Base-by-base conservation (phyloP, 2,113 vertebrate genomes). In the Lipophrys pholis region DNA sequence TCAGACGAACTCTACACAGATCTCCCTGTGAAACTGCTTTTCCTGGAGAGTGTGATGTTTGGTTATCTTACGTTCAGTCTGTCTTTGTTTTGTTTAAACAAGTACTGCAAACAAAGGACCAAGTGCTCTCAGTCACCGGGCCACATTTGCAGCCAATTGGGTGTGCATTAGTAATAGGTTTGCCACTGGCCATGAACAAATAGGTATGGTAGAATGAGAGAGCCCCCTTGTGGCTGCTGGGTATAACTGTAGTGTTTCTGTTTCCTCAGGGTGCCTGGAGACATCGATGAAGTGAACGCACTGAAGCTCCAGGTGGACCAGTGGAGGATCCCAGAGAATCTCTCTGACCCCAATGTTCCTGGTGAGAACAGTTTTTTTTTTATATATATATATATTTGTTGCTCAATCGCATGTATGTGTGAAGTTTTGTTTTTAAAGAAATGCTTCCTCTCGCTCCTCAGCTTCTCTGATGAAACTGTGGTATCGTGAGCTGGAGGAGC, bases 211-310 rank as follows among this genome's bases (percentile, higher is more conserved):
- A 3, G 77, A 45, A 2, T 50, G 11, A 39, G 70, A 68, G 66
- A 2, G 69, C 89, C 90, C 88, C 87, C 92, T 90, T 40, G 84
- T 91, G 93, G 88, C 50, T 40, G 7, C 10, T 2, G 5, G 21
- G 4, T 57, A 74, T 86, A 88, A 91, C 45, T 69, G 63, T 38
- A 8, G 15, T 21, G 78, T 17, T 43, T 11, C 61, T 42, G 14
- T 3, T 8, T 82, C 78, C 78, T 14, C 91, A 97, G 96, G 79
- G 93, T 97, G 56, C 96, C 96, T 49, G 96, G 96, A 66, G 96
- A 97, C 85, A 97, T 97, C 2, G 96, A 97, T 78, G 96, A 97
- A 81, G 96, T 97, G 61, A 97, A 97, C 36, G 95, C 95, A 0
- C 38, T 97, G 88, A 97, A 97, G 90, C 92, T 97, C 57, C 96